Percentiles rank a stretch among this genome's conserved stretches.
Evolutionary conservation across 2,113 vertebrate genomes (phyloP).

Genomic region (Cervus canadensis): DNA sequence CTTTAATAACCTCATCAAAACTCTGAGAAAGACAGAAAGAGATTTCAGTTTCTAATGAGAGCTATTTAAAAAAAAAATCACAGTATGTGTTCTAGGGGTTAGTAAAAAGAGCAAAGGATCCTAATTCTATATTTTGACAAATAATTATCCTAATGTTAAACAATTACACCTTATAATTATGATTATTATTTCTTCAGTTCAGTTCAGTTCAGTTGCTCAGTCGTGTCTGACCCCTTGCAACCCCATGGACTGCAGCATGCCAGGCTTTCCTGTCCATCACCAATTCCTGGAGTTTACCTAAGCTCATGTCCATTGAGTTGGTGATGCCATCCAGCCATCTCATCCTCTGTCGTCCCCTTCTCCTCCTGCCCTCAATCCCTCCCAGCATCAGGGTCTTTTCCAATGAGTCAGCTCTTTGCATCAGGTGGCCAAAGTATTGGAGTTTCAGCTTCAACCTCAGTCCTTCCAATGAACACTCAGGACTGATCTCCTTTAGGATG

Average conservation of each 20-base stretch:
- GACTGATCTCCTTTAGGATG: neutral
- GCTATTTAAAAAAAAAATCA: neutral
- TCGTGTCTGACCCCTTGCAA: neutral
- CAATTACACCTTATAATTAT: neutral
- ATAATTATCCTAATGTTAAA: neutral
- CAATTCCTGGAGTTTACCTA: neutral
- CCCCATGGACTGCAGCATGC: fast-evolving
- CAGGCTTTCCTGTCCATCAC: neutral
- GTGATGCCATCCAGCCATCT: neutral
- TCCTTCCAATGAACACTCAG: neutral
- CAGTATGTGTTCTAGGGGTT: neutral
- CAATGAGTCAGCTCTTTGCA: neutral
- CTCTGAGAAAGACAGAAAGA: neutral
- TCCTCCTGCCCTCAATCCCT: neutral
- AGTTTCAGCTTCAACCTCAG: neutral
- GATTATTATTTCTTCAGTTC: neutral
- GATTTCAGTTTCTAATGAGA: neutral
- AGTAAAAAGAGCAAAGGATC: neutral
- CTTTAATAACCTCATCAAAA: neutral
- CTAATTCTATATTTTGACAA: neutral
- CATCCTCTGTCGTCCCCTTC: neutral
- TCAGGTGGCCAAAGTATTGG: neutral
- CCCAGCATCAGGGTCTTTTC: neutral
- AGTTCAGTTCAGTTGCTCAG: neutral
- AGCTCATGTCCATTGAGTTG: fast-evolving